Evolutionary conservation across 2,888 invertebrate genomes (phyloP).

Genomic region (Podabrus alpinus): DNA sequence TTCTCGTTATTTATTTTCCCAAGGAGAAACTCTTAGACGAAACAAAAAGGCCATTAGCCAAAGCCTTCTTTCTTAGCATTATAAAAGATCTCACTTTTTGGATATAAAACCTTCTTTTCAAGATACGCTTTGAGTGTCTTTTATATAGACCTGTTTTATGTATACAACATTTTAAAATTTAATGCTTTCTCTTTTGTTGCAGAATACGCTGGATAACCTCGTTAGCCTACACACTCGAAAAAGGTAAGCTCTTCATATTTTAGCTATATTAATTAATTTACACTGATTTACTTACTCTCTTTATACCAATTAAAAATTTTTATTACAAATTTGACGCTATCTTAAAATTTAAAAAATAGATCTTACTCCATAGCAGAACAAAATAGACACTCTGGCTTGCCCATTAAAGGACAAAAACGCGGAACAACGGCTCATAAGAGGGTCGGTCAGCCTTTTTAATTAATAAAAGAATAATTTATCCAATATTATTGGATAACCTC

Average conservation of each 20-base stretch:
- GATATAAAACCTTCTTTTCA: conserved; percentile 32
- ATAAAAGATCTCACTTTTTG: conserved; percentile 33
- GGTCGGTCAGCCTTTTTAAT: too few species aligned
- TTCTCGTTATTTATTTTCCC: conserved; percentile 26
- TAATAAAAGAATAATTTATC: too few species aligned
- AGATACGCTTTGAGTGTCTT: conserved; percentile 32
- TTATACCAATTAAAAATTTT: not conserved
- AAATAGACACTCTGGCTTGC: too few species aligned
- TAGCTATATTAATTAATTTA: not conserved
- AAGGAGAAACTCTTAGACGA: conserved; percentile 27
- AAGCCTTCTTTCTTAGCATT: conserved; percentile 29
- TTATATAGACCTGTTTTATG: conserved; percentile 32
- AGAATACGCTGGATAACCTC: conserved; percentile 25
- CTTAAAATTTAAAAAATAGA: too few species aligned
- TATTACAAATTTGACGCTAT: not conserved
- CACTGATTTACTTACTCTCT: not conserved
- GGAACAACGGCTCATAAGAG: too few species aligned
- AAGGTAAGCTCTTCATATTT: conserved; percentile 16
- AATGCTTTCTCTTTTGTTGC: conserved; percentile 28
- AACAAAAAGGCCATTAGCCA: conserved; percentile 32
- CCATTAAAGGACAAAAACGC: too few species aligned
- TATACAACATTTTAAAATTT: conserved; percentile 30
- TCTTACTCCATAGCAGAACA: too few species aligned
- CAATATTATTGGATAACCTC: too few species aligned
- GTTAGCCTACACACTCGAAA: conserved; percentile 25